Evolutionary conservation across 2,113 vertebrate species (phyloP), one percentile per base, ranked within the genome.

Genomic region (Elanoides forficatus): DNA sequence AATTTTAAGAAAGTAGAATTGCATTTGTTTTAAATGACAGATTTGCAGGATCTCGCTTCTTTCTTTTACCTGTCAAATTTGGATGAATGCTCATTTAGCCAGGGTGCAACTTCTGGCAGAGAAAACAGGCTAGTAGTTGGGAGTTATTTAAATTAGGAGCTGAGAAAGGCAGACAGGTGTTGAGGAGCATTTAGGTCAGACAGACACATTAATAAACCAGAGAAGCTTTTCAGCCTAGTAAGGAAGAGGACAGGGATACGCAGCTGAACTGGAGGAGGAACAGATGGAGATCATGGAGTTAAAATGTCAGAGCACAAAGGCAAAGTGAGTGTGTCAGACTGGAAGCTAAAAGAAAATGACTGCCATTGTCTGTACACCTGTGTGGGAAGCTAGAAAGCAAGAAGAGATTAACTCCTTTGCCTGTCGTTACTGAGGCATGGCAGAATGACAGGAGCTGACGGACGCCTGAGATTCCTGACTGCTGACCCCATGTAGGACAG

Each of bases 261-360:
- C 43, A 78, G 74, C 58, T 81, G 80, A 88, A 53, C 20, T 53
- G 23, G 60, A 86, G 45, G 38, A 88, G 50, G 85, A 96, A 94
- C 94, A 97, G 95, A 94, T 93, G 90, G 94, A 88, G 86, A 96
- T 84, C 60, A 8, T 25, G 45, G 84, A 91, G 89, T 58, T 96
- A 73, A 94, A 95, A 82, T 92, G 42, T 82, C 95, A 88, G 73
- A 90, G 66, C 85, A 88, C 85, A 88, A 58, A 83, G 79, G 82
- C 86, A 86, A 94, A 96, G 67, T 78, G 63, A 90, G 42, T 71
- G n/a, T 86, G 71, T 88, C 82, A 90, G 50, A 40, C 11, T 55
- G 59, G 80, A 83, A 48, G 50, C n/a, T 83, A 63, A 73, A 93
- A 81, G 58, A 76, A 88, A 93, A 90, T 83, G 60, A 88, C 66